A percentile compares a stretch with the other conserved stretches of the same genome.
Evolutionary conservation across 2,113 vertebrate species (phyloP).

Genomic region (Coptodon rendalli): DNA sequence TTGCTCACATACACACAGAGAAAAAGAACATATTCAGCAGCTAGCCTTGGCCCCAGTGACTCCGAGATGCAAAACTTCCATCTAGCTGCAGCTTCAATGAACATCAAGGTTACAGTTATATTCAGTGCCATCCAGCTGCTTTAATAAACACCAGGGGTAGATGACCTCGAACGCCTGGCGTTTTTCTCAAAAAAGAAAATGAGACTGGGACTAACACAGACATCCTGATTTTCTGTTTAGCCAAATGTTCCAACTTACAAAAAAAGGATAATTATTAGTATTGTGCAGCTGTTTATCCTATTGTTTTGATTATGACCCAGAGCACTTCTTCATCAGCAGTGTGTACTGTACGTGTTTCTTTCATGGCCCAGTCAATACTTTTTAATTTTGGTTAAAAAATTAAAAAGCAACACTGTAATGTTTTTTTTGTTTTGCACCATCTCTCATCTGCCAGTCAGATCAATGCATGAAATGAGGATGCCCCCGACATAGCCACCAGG

Average conservation of each 20-base stretch:
- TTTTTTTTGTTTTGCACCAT: background rate
- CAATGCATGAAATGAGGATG: background rate
- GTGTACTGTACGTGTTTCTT: background rate
- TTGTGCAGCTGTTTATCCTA: background rate
- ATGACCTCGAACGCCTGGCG: conserved; percentile 1
- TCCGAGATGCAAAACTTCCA: conserved; percentile 13
- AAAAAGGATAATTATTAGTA: background rate
- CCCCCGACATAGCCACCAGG: background rate
- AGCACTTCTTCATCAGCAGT: background rate
- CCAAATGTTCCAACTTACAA: background rate
- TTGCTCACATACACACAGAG: background rate
- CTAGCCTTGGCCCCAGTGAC: conserved; percentile 11
- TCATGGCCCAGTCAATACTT: background rate
- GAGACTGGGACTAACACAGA: background rate
- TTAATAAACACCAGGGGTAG: background rate
- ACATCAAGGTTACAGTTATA: conserved; percentile 28
- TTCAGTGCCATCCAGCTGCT: conserved; percentile 23
- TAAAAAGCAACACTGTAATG: background rate
- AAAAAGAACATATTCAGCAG: background rate
- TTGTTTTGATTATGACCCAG: background rate
- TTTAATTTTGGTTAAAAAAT: background rate
- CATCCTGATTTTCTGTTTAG: background rate
- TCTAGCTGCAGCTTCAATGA: background rate
- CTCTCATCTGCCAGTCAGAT: background rate
- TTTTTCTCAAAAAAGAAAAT: background rate